Percentiles rank a stretch among this genome's conserved stretches.
Evolutionary conservation across 2,888 invertebrate genomes (phyloP).

Genomic region (Drosophila diplacantha): DNA sequence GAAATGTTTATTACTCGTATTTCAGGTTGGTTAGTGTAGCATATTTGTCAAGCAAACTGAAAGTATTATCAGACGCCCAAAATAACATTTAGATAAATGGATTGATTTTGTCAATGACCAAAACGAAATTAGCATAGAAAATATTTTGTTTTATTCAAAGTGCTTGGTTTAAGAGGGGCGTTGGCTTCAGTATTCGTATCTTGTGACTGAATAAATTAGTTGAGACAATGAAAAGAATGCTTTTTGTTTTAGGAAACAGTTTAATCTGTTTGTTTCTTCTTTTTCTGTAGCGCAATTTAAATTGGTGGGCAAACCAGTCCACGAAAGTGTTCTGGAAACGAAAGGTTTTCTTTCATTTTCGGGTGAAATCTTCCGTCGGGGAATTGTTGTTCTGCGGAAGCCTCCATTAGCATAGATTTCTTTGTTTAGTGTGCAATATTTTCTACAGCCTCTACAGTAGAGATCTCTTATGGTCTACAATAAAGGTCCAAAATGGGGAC

Average conservation of each 20-base stretch:
- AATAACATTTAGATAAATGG: slow-evolving; percentile 12
- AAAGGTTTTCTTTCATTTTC: slow-evolving; percentile 34
- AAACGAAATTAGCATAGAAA: slow-evolving; percentile 17
- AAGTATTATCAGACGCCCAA: slow-evolving; percentile 17
- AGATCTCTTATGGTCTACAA: slow-evolving; percentile 37
- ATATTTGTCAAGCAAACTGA: slow-evolving; percentile 40
- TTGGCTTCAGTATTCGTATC: slow-evolving; percentile 3
- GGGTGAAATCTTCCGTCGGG: slow-evolving; percentile 18
- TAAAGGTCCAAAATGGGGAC: slow-evolving; percentile 40
- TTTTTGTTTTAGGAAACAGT: slow-evolving; percentile 26
- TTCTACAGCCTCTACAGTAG: slow-evolving; percentile 21
- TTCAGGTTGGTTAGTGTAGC: slow-evolving; percentile 46
- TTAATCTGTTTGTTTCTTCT: slow-evolving; percentile 1
- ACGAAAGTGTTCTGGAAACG: slow-evolving; percentile 8
- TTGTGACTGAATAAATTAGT: slow-evolving; percentile 21
- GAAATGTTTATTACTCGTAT: slow-evolving; percentile 24
- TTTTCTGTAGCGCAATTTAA: slow-evolving; percentile 5
- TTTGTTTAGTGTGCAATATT: slow-evolving; percentile 38
- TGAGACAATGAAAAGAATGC: slow-evolving; percentile 21
- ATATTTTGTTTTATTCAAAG: slow-evolving; percentile 1
- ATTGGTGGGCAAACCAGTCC: slow-evolving; percentile 19
- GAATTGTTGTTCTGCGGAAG: slow-evolving; percentile 19
- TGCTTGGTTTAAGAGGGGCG: slow-evolving; percentile 13
- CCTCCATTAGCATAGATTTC: slow-evolving; percentile 49
- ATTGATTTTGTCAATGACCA: slow-evolving; percentile 15